Evolutionary conservation across 2,113 vertebrate species (phyloP).

Genomic region (Taurulus bubalis): DNA sequence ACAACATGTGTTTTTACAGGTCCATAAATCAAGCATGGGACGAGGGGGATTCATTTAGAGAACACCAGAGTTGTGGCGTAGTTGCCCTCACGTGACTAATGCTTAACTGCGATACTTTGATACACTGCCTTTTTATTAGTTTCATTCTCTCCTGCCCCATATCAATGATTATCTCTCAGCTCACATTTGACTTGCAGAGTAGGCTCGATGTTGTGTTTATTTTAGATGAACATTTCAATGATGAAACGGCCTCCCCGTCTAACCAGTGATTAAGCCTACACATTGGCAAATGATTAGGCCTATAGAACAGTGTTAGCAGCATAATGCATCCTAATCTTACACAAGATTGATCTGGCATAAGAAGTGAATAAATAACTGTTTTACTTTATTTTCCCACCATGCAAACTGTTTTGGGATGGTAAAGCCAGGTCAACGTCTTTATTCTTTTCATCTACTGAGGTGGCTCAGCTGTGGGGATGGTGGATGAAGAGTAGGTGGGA

Average conservation of each 20-base stretch:
- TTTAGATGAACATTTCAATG: conserved; percentile 53
- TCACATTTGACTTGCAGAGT: conserved; percentile 72
- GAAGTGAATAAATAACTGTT: conserved; percentile 36
- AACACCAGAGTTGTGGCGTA: conserved; percentile 71
- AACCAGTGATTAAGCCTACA: conserved; percentile 45
- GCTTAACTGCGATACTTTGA: conserved; percentile 75
- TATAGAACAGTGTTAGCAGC: conserved; percentile 24
- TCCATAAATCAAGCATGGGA: conserved; percentile 84
- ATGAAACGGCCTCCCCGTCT: conserved; percentile 38
- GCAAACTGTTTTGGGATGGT: conserved; percentile 17
- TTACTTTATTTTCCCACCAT: conserved; percentile 25
- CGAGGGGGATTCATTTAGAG: conserved; percentile 83
- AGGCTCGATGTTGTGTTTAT: conserved; percentile 61
- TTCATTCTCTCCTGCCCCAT: conserved; percentile 72
- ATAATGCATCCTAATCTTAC: conserved; percentile 45
- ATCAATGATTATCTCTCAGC: conserved; percentile 70
- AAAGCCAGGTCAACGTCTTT: conserved; percentile 39
- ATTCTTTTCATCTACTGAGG: conserved; percentile 42
- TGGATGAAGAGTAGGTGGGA: conserved; percentile 45
- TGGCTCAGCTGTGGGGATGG: background rate
- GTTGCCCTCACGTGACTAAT: conserved; percentile 77
- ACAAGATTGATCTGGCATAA: conserved; percentile 42
- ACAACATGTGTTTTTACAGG: conserved; percentile 85
- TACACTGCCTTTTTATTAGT: conserved; percentile 80
- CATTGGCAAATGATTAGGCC: conserved; percentile 27